phyloP scores from a whole-genome alignment of 1,140 invertebrate genomes.

The Saxidomus purpurata region DNA sequence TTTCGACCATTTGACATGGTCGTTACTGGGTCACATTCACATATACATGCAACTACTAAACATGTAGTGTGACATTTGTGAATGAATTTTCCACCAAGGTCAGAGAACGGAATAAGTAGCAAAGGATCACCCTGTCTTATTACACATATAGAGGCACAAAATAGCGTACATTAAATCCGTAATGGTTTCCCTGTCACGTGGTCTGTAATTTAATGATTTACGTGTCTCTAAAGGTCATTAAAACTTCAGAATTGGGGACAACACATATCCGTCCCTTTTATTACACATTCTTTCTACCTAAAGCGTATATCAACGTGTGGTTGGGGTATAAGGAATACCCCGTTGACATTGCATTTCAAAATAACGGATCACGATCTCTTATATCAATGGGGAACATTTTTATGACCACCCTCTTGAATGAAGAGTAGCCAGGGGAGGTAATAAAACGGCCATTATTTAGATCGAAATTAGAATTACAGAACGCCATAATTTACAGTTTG shows the following conservation, averaged over 20 bases:
- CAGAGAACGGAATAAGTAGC: background rate
- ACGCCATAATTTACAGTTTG: conserved; percentile 58
- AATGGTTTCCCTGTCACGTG: conserved; percentile 38
- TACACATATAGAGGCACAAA: conserved; percentile 3
- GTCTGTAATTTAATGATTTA: conserved; percentile 65
- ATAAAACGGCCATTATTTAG: conserved; percentile 54
- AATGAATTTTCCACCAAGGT: no score
- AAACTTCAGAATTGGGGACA: conserved; percentile 63
- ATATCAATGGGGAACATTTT: conserved; percentile 55
- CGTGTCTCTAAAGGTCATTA: conserved; percentile 45
- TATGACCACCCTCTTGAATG: conserved; percentile 38
- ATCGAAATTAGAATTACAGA: conserved; percentile 62
- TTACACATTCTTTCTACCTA: conserved; percentile 31
- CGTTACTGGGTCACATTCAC: no score
- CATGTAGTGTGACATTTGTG: no score
- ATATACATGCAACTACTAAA: no score
- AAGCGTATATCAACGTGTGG: conserved; percentile 42
- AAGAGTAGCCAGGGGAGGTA: conserved; percentile 21
- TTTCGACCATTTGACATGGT: no score
- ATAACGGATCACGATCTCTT: conserved; percentile 36
- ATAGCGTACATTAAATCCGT: background rate
- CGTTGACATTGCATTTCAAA: conserved; percentile 56
- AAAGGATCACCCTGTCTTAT: background rate
- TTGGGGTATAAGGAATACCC: conserved; percentile 7
- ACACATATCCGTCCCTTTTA: conserved; percentile 53